Percentiles rank a stretch among this genome's conserved stretches.
Conservation (phyloP, 2,888 invertebrate genomes). For the Dasysyrphus albostriatus region DNA sequence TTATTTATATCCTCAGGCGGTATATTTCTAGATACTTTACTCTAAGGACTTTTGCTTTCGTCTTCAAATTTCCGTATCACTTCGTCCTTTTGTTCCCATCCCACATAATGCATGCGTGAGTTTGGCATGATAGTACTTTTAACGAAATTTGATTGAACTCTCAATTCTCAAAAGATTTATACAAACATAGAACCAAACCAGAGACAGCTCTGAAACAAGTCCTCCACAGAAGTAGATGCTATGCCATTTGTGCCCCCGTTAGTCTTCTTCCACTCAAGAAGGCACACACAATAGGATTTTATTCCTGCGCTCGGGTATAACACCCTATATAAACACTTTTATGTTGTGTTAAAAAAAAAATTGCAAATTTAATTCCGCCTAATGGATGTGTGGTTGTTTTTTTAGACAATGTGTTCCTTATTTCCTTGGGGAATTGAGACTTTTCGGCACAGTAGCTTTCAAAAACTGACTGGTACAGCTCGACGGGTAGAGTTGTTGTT, state of each 20-base stretch:
- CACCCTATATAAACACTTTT: slow-evolving; percentile 50
- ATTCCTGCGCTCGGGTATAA: slow-evolving; percentile 22
- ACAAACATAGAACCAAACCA: neutral
- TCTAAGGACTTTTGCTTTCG: slow-evolving; percentile 7
- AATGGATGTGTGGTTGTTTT: slow-evolving; percentile 61
- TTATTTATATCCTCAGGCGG: neutral
- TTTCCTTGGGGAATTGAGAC: slow-evolving; percentile 6
- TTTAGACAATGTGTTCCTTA: slow-evolving; percentile 16
- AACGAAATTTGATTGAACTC: slow-evolving; percentile 42
- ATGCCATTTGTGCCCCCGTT: slow-evolving; percentile 38
- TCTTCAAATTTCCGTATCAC: slow-evolving; percentile 26
- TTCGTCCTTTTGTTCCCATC: slow-evolving; percentile 28
- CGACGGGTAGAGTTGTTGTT: slow-evolving; percentile 33
- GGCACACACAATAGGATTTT: slow-evolving; percentile 38
- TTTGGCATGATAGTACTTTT: slow-evolving; percentile 32
- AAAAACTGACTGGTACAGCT: slow-evolving; percentile 40
- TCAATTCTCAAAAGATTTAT: too few relatives aligned
- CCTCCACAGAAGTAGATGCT: slow-evolving; percentile 39
- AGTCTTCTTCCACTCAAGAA: slow-evolving; percentile 35
- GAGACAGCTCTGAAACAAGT: neutral
- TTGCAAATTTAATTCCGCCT: slow-evolving; percentile 71
- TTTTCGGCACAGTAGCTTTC: slow-evolving; percentile 13
- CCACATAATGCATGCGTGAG: slow-evolving; percentile 14
- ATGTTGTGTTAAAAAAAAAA: slow-evolving; percentile 25
- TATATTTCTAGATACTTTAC: neutral